phyloP scores from a whole-genome alignment of 2,888 invertebrate species.

The Atethmia centrago region DNA sequence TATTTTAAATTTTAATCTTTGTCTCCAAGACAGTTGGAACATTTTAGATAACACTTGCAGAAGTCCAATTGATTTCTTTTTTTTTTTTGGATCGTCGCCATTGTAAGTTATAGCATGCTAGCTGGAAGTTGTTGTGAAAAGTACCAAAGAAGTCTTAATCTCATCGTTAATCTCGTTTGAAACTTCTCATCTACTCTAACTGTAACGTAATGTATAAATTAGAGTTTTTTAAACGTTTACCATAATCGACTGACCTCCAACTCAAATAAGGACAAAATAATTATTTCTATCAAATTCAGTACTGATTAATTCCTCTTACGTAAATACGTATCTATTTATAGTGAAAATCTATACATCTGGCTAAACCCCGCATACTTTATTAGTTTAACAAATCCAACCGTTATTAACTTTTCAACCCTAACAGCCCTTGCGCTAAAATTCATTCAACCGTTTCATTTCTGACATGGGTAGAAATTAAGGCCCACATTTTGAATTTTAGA shows the following conservation, averaged over 20 bases:
- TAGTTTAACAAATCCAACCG: slow-evolving; percentile 13
- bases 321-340: neutral
- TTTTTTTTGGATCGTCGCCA: neutral
- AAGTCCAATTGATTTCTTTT: neutral
- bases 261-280: neutral
- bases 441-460: slow-evolving; percentile 25
- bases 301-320: neutral
- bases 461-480: slow-evolving; percentile 49
- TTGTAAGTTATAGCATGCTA: neutral
- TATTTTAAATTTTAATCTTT: neutral
- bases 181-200: neutral
- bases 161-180: neutral
- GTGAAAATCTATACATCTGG: neutral
- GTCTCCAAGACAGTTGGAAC: neutral
- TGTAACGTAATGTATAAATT: neutral
- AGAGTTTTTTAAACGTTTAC: neutral
- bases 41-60: neutral
- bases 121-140: neutral
- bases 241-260: neutral
- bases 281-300: neutral
- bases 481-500: slow-evolving; percentile 45
- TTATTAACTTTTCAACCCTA: slow-evolving; percentile 44
- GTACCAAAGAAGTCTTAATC: neutral
- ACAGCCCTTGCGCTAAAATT: slow-evolving; percentile 35
- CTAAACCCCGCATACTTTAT: slow-evolving; percentile 12